Evolutionary conservation across 2,888 invertebrate genomes (phyloP), one percentile per base, ranked within the genome.

Genomic region (Smittia aterrima): DNA sequence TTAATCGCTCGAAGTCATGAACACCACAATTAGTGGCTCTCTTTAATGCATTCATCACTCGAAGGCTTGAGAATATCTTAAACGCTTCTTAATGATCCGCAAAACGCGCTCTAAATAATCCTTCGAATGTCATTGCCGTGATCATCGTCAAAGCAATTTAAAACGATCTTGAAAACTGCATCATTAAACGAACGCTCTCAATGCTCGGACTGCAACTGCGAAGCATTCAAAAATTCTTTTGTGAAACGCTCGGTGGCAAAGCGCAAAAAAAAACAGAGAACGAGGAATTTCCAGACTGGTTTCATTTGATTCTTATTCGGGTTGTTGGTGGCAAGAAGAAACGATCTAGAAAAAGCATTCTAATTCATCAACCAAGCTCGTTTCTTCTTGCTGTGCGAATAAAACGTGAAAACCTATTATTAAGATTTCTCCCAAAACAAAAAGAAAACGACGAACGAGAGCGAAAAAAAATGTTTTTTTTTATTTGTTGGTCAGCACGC

Each of bases 121-220:
- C 25, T 71, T 71, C 25, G 18, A 54, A 54, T 71, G 70, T 71
- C 70, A 71, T 54, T 54, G 54, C 54, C 32, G 41, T n/a, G 41
- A 54, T 54, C 27, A 71, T 71, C 41, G 54, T 71, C 32, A 67
- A 13, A 25, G 32, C 25, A 54, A 54, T 54, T 71, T 54, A 54
- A 71, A 71, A 24, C 27, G 68, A 68, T 68, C 32, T 68, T 41
- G 18, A 68, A 68, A 41, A 47, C 11, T 47, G 47, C 47, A 47
- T 47, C 47, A 47, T 47, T 47, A 47, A 47, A 4, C 47, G 16
- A n/a, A n/a, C 7, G 47, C 16, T 47, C 38, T 38, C 38, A 38
- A n/a, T 47, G 11, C 47, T 7, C 16, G 13, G 13, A 47, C 47
- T 47, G 47, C 47, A 47, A 47, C 47, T 13, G 47, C 47, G 47